Conservation (phyloP, 1,140 invertebrate genomes). For the Halotydeus destructor region DNA sequence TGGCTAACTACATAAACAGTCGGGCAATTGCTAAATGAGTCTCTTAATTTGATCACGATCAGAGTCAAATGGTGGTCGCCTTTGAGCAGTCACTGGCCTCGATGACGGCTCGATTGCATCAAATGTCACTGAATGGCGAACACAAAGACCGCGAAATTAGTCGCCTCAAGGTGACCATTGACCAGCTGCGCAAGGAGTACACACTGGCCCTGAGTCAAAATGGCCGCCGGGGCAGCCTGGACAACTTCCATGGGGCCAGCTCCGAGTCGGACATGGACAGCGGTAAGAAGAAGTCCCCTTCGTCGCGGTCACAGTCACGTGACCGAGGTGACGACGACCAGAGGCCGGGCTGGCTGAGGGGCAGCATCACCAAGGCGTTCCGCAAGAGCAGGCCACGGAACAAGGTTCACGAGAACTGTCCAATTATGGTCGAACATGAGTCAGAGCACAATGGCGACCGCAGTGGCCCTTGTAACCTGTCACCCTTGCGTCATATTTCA, state of each 20-base stretch:
- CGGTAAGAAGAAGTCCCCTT: not conserved
- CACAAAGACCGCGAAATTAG: slow-evolving; percentile 83
- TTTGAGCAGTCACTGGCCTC: slow-evolving; percentile 90
- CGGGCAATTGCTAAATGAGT: not conserved
- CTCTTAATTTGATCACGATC: not conserved
- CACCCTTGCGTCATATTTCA: not conserved
- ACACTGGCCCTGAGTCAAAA: not conserved
- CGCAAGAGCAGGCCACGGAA: not conserved
- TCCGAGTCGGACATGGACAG: not conserved
- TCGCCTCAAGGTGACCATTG: slow-evolving; percentile 73
- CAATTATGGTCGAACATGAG: no score
- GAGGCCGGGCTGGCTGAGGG: slow-evolving; percentile 42
- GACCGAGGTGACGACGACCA: slow-evolving; percentile 1
- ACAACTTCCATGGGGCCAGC: not conserved
- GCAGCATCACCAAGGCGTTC: slow-evolving; percentile 95
- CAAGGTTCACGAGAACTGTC: no score
- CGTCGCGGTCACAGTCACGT: not conserved
- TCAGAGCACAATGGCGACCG: no score
- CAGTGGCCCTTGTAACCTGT: no score
- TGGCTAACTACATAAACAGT: not conserved
- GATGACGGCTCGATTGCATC: slow-evolving; percentile 83
- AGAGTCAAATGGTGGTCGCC: slow-evolving; percentile 74
- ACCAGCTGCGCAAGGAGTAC: slow-evolving; percentile 34
- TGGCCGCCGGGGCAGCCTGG: not conserved
- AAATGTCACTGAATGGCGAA: slow-evolving; percentile 72